phyloP scores from a whole-genome alignment of 2,113 vertebrate genomes.

The Erinaceus europaeus region DNA sequence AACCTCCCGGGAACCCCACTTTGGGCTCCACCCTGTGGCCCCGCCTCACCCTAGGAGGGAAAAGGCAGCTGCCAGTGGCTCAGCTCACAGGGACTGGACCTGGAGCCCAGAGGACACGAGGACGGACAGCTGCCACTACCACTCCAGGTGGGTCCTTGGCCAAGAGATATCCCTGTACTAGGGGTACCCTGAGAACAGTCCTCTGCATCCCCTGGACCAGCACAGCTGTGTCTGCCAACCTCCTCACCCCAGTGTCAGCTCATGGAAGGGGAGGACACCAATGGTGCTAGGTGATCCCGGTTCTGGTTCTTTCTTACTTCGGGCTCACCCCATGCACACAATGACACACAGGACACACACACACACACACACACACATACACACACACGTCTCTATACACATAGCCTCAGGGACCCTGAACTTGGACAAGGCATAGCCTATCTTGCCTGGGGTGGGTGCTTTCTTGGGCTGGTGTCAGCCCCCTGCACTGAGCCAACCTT shows the following conservation, averaged over 20 bases:
- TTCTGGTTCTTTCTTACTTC: no score
- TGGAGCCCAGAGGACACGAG: not conserved
- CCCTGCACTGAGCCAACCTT: no score
- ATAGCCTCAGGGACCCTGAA: rapidly evolving
- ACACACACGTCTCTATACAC: not conserved
- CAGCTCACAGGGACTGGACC: not conserved
- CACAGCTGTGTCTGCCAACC: not conserved
- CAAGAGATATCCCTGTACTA: not conserved
- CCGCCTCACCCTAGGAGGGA: slow-evolving; percentile 54
- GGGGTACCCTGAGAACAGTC: no score
- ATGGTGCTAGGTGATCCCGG: no score
- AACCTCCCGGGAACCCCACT: slow-evolving; percentile 29
- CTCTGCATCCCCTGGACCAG: no score
- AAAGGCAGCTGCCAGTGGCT: slow-evolving; percentile 20
- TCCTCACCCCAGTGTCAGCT: no score
- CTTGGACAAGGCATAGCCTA: not conserved
- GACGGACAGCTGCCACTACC: not conserved
- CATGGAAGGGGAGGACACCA: no score
- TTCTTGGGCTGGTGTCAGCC: not conserved
- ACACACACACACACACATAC: rapidly evolving
- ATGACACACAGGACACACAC: not conserved
- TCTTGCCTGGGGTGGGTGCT: not conserved
- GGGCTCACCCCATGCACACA: no score
- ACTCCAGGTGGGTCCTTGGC: slow-evolving; percentile 54
- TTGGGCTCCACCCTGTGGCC: slow-evolving; percentile 45